phyloP scores from a whole-genome alignment of 2,113 vertebrate species.

The Diadophis punctatus region DNA sequence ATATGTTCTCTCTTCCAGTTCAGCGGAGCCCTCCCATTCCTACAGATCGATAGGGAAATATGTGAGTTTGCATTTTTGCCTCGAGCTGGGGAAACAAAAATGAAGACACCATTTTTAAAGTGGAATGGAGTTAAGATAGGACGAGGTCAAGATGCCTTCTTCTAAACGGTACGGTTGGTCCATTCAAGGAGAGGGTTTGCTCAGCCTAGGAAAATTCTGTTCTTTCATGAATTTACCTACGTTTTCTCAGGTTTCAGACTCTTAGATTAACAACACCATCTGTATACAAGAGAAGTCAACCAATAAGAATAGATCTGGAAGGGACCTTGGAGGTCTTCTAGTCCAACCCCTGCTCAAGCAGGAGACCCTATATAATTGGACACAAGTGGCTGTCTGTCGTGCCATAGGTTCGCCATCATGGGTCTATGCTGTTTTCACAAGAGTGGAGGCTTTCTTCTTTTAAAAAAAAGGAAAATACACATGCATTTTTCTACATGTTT shows the following conservation, averaged over 20 bases:
- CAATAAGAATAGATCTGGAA: background rate
- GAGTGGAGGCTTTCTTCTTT: background rate
- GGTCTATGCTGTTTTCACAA: background rate
- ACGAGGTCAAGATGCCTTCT: background rate
- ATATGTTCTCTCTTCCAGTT: background rate
- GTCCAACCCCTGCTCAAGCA: too few relatives aligned
- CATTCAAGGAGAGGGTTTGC: background rate
- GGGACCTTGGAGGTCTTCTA: background rate
- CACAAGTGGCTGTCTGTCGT: too few relatives aligned
- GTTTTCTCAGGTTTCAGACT: background rate
- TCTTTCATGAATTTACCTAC: background rate
- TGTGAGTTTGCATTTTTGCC: too few relatives aligned
- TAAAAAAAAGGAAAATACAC: background rate
- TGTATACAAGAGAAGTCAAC: background rate
- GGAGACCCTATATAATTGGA: too few relatives aligned
- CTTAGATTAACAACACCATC: background rate
- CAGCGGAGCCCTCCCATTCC: background rate
- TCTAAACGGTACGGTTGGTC: background rate
- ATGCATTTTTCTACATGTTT: background rate
- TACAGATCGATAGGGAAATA: background rate
- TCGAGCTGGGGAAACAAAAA: background rate
- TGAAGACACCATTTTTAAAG: background rate
- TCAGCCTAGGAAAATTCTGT: background rate
- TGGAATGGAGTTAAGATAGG: background rate
- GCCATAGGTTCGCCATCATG: too few relatives aligned